Evolutionary conservation across 2,888 invertebrate genomes (phyloP).

Genomic region (Eledona agricola): DNA sequence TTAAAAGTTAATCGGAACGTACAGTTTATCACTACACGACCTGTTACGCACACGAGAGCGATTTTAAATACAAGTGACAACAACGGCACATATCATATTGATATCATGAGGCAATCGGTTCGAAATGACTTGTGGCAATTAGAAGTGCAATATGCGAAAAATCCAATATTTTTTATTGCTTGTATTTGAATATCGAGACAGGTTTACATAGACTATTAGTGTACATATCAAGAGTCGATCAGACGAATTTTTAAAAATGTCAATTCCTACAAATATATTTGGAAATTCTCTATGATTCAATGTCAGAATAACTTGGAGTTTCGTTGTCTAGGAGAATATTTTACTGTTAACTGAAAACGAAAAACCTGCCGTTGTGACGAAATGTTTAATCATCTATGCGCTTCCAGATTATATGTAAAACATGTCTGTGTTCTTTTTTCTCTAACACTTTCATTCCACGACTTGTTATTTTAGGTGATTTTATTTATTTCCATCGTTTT

Average conservation of each 20-base stretch:
- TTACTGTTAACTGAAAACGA: constrained; percentile 26
- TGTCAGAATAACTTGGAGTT: constrained; percentile 30
- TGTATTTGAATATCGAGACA: constrained; percentile 28
- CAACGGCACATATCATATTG: constrained; percentile 30
- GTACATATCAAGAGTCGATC: constrained; percentile 46
- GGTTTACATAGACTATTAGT: constrained; percentile 37
- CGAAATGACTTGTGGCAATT: constrained; percentile 18
- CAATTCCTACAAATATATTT: constrained; percentile 44
- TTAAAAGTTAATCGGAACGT: constrained; percentile 59
- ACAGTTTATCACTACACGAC: constrained; percentile 42
- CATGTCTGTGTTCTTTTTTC: constrained; percentile 35
- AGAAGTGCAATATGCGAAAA: constrained; percentile 24
- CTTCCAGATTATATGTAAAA: constrained; percentile 44
- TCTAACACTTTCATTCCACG: constrained; percentile 38
- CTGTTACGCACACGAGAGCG: constrained; percentile 17
- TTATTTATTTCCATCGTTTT: constrained; percentile 21
- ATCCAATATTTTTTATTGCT: constrained; percentile 38
- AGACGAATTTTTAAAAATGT: constrained; percentile 38
- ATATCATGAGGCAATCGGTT: constrained; percentile 29
- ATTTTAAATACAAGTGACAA: constrained; percentile 26
- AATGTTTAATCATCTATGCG: constrained; percentile 45
- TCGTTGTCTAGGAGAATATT: constrained; percentile 39
- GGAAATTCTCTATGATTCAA: constrained; percentile 32
- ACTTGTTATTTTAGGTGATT: constrained; percentile 23
- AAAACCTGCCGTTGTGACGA: constrained; percentile 28